Percentiles rank a stretch among this genome's conserved stretches.
Evolutionary conservation across 2,113 vertebrate genomes (phyloP).

Genomic region (Actinemys pallida): DNA sequence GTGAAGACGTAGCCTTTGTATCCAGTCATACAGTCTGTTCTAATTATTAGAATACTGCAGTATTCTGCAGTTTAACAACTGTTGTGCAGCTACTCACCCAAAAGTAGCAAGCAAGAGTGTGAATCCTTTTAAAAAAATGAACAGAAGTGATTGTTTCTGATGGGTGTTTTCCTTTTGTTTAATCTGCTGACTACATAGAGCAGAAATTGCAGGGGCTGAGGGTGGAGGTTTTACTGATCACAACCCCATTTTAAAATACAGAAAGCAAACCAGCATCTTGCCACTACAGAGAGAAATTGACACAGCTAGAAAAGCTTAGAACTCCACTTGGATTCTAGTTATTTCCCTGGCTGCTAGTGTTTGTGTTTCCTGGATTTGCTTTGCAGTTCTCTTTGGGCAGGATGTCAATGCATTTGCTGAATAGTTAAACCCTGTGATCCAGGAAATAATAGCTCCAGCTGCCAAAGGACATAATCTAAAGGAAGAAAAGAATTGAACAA

Average conservation of each 20-base stretch:
- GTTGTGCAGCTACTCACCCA: not conserved
- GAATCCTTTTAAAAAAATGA: not conserved
- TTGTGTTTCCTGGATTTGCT: slow-evolving; percentile 1
- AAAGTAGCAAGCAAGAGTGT: not conserved
- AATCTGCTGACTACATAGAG: not conserved
- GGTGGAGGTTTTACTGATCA: not conserved
- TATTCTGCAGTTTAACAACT: not conserved
- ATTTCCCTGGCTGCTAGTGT: not conserved
- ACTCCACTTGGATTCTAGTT: not conserved
- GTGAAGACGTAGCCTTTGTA: not conserved
- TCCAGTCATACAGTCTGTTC: not conserved
- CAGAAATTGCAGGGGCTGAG: not conserved
- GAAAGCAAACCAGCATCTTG: not conserved
- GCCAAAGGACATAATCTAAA: not conserved
- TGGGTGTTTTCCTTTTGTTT: not conserved
- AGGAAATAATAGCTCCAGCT: not conserved
- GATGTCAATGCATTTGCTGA: not conserved
- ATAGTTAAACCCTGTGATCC: not conserved
- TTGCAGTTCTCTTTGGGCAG: not conserved
- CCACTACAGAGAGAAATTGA: not conserved
- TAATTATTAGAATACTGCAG: not conserved
- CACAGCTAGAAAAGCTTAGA: not conserved
- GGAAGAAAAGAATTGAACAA: not conserved
- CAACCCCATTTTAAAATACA: not conserved
- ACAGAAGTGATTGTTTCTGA: not conserved